Evolutionary conservation across 2,797 vertebrate genomes (phyloP).

Genomic region (Manis pentadactyla): DNA sequence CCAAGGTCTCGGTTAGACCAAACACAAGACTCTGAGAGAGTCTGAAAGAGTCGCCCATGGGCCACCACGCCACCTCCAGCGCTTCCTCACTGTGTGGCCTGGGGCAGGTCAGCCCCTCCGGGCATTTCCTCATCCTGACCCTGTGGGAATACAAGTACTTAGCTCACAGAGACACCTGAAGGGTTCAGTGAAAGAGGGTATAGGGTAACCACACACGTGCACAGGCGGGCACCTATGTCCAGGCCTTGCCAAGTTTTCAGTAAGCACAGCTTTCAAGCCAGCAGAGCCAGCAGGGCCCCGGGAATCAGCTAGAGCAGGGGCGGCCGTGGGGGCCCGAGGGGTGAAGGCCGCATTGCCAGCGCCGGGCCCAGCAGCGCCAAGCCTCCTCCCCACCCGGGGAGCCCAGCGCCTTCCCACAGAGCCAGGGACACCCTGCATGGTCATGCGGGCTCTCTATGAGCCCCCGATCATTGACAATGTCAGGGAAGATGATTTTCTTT

Average conservation of each 20-base stretch:
- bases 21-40: background rate
- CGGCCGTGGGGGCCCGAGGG: background rate
- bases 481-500: background rate
- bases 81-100: background rate
- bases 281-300: background rate
- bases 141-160: background rate
- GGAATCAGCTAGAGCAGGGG: background rate
- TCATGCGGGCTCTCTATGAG: background rate
- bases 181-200: background rate
- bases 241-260: background rate
- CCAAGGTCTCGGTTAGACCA: background rate
- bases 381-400: no score
- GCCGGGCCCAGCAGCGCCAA: background rate
- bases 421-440: accelerated
- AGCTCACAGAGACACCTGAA: background rate
- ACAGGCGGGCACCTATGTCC: accelerated
- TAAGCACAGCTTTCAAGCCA: background rate
- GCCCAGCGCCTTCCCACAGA: background rate
- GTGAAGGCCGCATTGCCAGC: no score
- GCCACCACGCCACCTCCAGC: background rate
- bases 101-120: background rate
- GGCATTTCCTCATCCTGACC: background rate
- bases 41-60: no score
- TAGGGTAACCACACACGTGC: accelerated
- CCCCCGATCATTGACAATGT: background rate